These are phyloP conservation scores for Pteronura brasiliensis DNA, from an alignment of 2,113 vertebrate genomes.

Conservation along the genomic window DNA sequence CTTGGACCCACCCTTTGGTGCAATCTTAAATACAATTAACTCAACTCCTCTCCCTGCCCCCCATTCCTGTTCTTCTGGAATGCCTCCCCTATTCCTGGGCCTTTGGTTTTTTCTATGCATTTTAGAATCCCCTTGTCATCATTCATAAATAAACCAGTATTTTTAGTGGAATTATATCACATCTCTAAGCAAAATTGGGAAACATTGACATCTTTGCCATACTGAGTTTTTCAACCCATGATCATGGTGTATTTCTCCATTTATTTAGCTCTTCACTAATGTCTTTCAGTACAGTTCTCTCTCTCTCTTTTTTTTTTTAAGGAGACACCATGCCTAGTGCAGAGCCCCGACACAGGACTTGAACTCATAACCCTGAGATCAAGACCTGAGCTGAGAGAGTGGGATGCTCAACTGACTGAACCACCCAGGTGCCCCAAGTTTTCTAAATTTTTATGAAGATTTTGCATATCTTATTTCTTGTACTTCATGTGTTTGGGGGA, in stretches of 20 bases:
- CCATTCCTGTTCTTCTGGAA: background rate
- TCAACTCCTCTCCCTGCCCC: background rate
- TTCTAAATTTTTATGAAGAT: background rate
- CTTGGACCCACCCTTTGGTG: background rate
- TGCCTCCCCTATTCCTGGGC: background rate
- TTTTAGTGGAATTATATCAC: background rate
- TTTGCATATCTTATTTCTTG: background rate
- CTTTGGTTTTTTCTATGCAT: background rate
- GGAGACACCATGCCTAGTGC: background rate
- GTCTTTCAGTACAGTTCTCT: background rate
- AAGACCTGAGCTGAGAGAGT: background rate
- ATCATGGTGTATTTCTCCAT: background rate
- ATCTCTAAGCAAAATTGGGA: background rate
- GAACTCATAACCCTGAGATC: background rate
- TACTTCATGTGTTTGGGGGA: background rate
- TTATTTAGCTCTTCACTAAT: background rate
- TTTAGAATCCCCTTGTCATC: background rate
- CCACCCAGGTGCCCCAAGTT: background rate
- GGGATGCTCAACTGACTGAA: background rate
- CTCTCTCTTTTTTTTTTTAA: background rate
- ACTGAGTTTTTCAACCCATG: background rate
- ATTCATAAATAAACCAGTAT: background rate
- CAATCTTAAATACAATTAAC: background rate
- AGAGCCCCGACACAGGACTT: background rate
- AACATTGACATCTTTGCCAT: background rate